phyloP scores from a whole-genome alignment of 2,888 invertebrate genomes.

The Slavum lentiscoides region DNA sequence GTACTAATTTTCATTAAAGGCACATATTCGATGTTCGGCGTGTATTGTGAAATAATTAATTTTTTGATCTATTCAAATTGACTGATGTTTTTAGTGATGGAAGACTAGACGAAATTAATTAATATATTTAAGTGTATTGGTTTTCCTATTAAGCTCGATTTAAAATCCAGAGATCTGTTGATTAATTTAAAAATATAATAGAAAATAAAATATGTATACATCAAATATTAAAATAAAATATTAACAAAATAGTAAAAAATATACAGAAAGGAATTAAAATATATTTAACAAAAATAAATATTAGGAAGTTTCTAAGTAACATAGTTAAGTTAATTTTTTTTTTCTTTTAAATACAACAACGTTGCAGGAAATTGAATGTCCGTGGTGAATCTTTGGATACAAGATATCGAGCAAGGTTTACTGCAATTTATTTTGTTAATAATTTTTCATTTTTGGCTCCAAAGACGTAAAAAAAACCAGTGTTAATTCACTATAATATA shows the following conservation, averaged over 20 bases:
- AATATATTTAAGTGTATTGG: constrained; percentile 23
- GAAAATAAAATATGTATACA: constrained; percentile 49
- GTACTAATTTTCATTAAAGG: constrained; percentile 39
- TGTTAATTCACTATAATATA: constrained; percentile 47
- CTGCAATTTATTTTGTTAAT: constrained; percentile 29
- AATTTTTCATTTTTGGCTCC: not conserved
- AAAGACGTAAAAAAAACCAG: constrained; percentile 16
- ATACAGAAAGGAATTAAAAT: constrained; percentile 45
- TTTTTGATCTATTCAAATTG: constrained; percentile 26
- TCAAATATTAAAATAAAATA: constrained; percentile 23
- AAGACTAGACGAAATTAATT: constrained; percentile 49
- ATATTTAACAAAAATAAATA: constrained; percentile 53
- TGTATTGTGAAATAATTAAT: constrained; percentile 7
- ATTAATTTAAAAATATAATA: constrained; percentile 48
- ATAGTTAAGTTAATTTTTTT: constrained; percentile 37
- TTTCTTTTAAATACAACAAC: constrained; percentile 2
- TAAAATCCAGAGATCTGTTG: constrained; percentile 49
- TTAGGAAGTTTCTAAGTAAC: constrained; percentile 49
- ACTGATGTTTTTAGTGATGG: constrained; percentile 34
- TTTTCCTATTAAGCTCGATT: constrained; percentile 28
- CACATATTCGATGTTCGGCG: constrained; percentile 40
- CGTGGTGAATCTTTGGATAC: constrained; percentile 7
- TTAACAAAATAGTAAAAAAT: constrained; percentile 50
- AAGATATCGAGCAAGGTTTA: not conserved
- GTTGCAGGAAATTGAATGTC: constrained; percentile 4